Percentiles rank a stretch among this genome's conserved stretches.
phyloP scores from a whole-genome alignment of 1,140 invertebrate genomes.

The Cotesia vestalis region DNA sequence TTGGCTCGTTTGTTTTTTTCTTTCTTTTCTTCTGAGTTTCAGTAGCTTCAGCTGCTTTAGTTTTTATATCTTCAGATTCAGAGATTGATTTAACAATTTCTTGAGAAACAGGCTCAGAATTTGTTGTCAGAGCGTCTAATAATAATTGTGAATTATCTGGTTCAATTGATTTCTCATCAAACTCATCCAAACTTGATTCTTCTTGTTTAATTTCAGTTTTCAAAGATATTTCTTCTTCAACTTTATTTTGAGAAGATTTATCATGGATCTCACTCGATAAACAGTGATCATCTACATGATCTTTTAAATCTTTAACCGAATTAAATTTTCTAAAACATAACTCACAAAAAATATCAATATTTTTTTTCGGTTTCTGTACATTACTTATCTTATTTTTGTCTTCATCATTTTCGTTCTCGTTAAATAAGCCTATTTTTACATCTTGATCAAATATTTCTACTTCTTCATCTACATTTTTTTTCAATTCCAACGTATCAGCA shows the following conservation, averaged over 20 bases:
- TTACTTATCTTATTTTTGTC: constrained; percentile 10
- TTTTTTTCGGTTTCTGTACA: not conserved
- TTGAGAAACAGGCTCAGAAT: too few species aligned
- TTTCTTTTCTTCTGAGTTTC: too few species aligned
- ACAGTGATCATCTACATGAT: constrained; percentile 42
- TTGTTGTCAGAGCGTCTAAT: too few species aligned
- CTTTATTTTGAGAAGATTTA: too few species aligned
- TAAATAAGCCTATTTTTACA: not conserved
- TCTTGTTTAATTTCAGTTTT: not conserved
- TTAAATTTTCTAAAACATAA: constrained; percentile 40
- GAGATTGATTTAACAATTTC: too few species aligned
- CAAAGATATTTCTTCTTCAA: too few species aligned
- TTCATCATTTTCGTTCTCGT: constrained; percentile 13
- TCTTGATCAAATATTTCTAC: not conserved
- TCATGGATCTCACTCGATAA: not conserved
- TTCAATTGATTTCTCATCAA: too few species aligned
- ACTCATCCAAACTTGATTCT: not conserved
- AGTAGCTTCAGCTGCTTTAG: too few species aligned
- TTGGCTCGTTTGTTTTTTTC: too few species aligned
- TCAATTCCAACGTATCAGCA: not conserved
- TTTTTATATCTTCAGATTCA: too few species aligned
- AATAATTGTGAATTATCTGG: too few species aligned
- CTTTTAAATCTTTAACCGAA: constrained; percentile 37
- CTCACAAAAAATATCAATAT: constrained; percentile 39
- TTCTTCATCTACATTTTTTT: not conserved